Evolutionary conservation across 2,113 vertebrate species (phyloP).

Genomic region (Montifringilla adamsi): DNA sequence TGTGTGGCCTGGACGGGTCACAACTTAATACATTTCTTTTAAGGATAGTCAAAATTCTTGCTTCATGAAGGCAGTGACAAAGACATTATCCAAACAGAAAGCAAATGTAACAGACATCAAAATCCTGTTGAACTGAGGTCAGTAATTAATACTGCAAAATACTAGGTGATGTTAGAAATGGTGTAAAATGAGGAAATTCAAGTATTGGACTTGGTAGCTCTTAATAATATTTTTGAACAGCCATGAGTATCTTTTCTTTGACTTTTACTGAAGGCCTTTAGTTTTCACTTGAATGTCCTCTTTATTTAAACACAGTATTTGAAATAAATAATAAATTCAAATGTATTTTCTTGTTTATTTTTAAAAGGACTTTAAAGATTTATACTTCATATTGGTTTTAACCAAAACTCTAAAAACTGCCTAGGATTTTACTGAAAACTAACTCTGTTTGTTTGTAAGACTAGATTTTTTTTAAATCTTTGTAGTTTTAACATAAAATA

Average conservation of each 20-base stretch:
- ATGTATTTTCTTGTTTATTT: background rate
- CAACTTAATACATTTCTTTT: background rate
- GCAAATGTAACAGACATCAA: background rate
- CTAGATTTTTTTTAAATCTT: background rate
- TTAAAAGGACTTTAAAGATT: background rate
- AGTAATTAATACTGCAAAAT: background rate
- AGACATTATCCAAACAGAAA: background rate
- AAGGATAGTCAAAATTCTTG: background rate
- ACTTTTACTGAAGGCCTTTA: background rate
- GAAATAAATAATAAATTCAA: background rate
- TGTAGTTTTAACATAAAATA: background rate
- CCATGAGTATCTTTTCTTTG: background rate
- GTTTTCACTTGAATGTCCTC: background rate
- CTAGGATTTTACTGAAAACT: background rate
- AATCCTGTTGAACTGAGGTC: background rate
- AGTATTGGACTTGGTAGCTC: background rate
- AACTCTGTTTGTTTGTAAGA: background rate
- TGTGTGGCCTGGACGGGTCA: background rate
- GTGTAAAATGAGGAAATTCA: background rate
- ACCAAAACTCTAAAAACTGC: background rate
- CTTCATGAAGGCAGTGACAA: background rate
- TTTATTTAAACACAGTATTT: background rate
- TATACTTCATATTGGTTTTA: background rate
- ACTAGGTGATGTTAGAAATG: background rate
- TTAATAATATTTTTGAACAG: background rate